These are phyloP conservation scores for Drosophila maculinotata DNA, from an alignment of 2,888 invertebrate genomes.

Conservation along the genomic window DNA sequence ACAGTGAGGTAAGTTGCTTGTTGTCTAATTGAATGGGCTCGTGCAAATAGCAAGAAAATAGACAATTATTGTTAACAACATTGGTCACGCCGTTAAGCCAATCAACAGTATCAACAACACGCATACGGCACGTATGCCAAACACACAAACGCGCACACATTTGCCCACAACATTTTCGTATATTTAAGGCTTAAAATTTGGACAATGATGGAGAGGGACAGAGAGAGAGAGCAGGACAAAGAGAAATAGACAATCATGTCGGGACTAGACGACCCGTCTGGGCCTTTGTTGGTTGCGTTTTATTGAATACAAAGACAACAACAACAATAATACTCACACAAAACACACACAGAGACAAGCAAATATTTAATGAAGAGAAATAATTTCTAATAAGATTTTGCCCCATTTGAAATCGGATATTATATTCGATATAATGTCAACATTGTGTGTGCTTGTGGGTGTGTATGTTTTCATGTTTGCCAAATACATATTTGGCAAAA, in stretches of 20 bases:
- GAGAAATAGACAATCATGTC: slow-evolving; percentile 28
- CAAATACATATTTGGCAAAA: slow-evolving; percentile 48
- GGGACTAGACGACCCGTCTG: slow-evolving; percentile 10
- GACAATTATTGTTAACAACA: slow-evolving; percentile 70
- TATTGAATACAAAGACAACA: slow-evolving; percentile 58
- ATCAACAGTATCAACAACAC: slow-evolving; percentile 76
- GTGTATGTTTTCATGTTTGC: slow-evolving; percentile 30
- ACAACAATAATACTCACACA: slow-evolving; percentile 20
- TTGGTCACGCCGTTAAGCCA: slow-evolving; percentile 69
- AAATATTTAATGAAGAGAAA: slow-evolving; percentile 74
- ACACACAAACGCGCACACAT: slow-evolving; percentile 28
- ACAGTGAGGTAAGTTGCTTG: slow-evolving; percentile 29
- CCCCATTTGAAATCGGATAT: slow-evolving; percentile 69
- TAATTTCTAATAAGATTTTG: slow-evolving; percentile 77
- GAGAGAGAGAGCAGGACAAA: slow-evolving; percentile 15
- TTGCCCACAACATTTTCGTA: slow-evolving; percentile 40
- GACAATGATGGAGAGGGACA: slow-evolving; percentile 1
- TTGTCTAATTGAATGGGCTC: slow-evolving; percentile 55
- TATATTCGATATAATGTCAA: slow-evolving; percentile 43
- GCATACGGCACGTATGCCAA: slow-evolving; percentile 52
- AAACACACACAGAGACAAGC: slow-evolving; percentile 24
- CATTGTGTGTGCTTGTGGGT: slow-evolving; percentile 13
- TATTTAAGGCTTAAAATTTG: slow-evolving; percentile 64
- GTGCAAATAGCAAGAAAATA: slow-evolving; percentile 59
- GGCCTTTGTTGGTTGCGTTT: slow-evolving; percentile 37